Base-by-base conservation (phyloP, 2,113 vertebrate species). In the Miniopterus natalensis region DNA sequence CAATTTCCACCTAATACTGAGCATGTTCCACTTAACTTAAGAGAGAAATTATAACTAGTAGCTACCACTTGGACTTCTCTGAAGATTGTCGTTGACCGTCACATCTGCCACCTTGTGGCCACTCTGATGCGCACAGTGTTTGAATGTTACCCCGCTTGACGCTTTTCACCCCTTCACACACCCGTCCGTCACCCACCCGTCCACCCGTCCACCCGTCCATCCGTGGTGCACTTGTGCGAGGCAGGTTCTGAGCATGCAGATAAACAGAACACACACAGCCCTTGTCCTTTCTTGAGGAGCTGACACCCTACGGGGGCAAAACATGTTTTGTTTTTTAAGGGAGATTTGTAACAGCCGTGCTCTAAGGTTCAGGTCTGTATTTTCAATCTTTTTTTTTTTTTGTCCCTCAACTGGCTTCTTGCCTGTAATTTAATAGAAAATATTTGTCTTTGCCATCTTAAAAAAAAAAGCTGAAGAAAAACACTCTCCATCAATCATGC, bases 101-200 rank as follows among this genome's bases (percentile, higher is more conserved):
- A 80, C 25, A 49, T 93, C 92, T 93, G 97, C 97, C 97, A 95
- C 77, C 95, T 97, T 80, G 95, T 94, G 97, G 96, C 77, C 93
- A 84, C 55, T 93, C 59, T 36, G 10, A 90, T 57, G 27, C 20
- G 84, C 61, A 59, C 47, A 17, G 63, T 47, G 63, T 83, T 55
- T 86, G 65, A 80, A 65, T 68, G 27, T 27, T 14, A 23, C 14
- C 63, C 20, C 25, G 55, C 13, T 75, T 63, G 3, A 21, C 31
- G 12, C 17, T 84, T 88, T 71, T 59, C 29, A 31, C n/a, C 25
- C 7, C 2, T 27, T 65, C 57, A 53, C 12, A 25, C 47, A 70
- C 45, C 14, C 81, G 17, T 36, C 4, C 57, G 83, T 5, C 55
- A 57, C 49, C 47, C 31, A 40, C 14, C 20, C 70, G 29, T 25